Evolutionary conservation across 2,113 vertebrate genomes (phyloP).

Genomic region (Puma concolor): DNA sequence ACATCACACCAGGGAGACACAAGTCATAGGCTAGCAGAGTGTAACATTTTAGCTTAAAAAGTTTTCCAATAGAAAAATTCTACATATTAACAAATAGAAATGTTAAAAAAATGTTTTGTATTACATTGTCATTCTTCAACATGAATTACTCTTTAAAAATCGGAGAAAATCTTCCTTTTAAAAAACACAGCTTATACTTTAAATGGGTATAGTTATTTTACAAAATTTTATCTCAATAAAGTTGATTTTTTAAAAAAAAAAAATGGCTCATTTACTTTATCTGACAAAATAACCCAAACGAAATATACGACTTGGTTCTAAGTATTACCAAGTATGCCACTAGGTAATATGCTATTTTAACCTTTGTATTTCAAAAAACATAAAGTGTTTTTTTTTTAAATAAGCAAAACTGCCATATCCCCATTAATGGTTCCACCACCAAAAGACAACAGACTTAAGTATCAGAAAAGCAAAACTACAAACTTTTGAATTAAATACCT

Average conservation of each 20-base stretch:
- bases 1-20: background rate
- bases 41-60: constrained; percentile 12
- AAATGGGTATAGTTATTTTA: constrained; percentile 10
- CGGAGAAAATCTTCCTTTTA: background rate
- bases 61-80: background rate
- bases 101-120: background rate
- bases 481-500: constrained; percentile 17
- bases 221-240: constrained; percentile 13
- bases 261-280: background rate
- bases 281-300: background rate
- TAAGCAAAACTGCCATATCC: background rate
- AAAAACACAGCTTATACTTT: constrained; percentile 11
- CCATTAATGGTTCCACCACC: background rate
- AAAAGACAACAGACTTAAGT: constrained; percentile 7
- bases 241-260: background rate
- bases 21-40: background rate
- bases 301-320: background rate
- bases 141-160: constrained; percentile 40
- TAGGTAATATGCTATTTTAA: constrained; percentile 26
- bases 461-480: background rate
- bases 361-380: constrained; percentile 38
- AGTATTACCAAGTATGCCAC: background rate
- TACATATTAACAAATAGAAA: background rate
- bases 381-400: constrained; percentile 21
- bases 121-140: constrained; percentile 16